These are phyloP conservation scores for Allygus modestus DNA, from an alignment of 2,888 invertebrate species.

Conservation along the genomic window DNA sequence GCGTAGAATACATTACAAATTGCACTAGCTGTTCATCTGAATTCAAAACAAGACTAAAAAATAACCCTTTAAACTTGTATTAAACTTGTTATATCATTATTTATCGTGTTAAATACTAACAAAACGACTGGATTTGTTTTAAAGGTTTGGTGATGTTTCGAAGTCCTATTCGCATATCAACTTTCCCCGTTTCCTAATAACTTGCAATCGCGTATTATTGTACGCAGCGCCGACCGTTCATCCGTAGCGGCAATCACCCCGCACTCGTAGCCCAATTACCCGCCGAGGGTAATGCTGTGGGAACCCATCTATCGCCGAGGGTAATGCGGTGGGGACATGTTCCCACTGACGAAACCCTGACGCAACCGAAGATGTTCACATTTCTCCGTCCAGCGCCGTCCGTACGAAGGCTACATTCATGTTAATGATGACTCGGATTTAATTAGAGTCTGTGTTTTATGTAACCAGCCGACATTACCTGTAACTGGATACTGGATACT, in stretches of 20 bases:
- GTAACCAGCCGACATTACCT: conserved; percentile 9
- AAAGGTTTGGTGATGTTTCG: too few species aligned
- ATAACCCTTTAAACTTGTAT: too few species aligned
- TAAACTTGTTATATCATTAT: too few species aligned
- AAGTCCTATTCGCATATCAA: too few species aligned
- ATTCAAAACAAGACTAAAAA: too few species aligned
- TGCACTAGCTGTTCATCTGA: too few species aligned
- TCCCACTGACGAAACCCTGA: conserved; percentile 19
- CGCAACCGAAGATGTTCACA: conserved; percentile 39
- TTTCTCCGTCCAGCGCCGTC: not conserved
- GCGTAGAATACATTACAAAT: too few species aligned
- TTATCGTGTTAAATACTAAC: too few species aligned
- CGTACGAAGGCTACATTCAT: not conserved
- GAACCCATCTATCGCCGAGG: not conserved
- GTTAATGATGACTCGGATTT: conserved; percentile 10
- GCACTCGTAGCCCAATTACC: not conserved
- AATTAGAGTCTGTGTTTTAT: conserved; percentile 34
- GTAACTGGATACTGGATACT: conserved; percentile 12
- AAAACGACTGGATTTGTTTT: too few species aligned
- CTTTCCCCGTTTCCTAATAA: not conserved
- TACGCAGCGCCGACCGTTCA: not conserved
- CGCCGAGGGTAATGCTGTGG: not conserved
- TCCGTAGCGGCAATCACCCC: conserved; percentile 9
- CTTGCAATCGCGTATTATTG: not conserved
- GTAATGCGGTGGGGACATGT: conserved; percentile 4